Base-by-base conservation (phyloP, 2,113 vertebrate species). In the Heteronetta atricapilla region DNA sequence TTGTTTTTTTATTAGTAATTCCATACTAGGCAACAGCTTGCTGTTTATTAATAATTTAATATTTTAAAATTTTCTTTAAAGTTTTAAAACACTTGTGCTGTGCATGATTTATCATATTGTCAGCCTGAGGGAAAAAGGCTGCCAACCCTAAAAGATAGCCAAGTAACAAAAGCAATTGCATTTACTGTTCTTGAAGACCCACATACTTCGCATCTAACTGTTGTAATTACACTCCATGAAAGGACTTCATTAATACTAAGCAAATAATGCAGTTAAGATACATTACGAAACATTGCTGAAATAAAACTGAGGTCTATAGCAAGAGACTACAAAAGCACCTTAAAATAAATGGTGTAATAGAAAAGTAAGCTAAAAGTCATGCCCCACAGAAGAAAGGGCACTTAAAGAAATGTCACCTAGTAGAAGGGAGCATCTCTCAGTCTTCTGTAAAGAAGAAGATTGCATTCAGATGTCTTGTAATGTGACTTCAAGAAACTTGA, bases 401-500 rank as follows among this genome's bases (percentile, higher is more conserved):
- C 22, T 85, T 59, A 60, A 72, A 25, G 2, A 73, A 89, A 77
- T 74, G 13, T 28, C 17, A 18, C 19, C 12, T 26, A 29, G 29
- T 7, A 74, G 7, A 20, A 55, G 13, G 5, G 18, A 76, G 2
- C 2, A 81, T 55, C 73, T 80, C 68, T 76, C 34, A 58, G 8
- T 19, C n/a, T 33, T 91, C 36, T 21, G 28, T n/a, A 86, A 40
- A 77, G 11, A 60, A 44, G 33, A 74, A 31, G 18, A 56, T 0
- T 14, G 7, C 25, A 67, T 2, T 55, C 12, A 40, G 16, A 21
- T 46, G 16, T 14, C 36, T 85, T 0, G 0, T 5, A 56, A 46
- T 4, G 3, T 11, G 8, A 68, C 33, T 56, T 79, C 40, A 40
- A 82, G 59, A 64, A 85, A 66, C 10, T 15, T 5, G 3, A 17